phyloP scores from a whole-genome alignment of 2,113 vertebrate species.

The Carassius auratus region DNA sequence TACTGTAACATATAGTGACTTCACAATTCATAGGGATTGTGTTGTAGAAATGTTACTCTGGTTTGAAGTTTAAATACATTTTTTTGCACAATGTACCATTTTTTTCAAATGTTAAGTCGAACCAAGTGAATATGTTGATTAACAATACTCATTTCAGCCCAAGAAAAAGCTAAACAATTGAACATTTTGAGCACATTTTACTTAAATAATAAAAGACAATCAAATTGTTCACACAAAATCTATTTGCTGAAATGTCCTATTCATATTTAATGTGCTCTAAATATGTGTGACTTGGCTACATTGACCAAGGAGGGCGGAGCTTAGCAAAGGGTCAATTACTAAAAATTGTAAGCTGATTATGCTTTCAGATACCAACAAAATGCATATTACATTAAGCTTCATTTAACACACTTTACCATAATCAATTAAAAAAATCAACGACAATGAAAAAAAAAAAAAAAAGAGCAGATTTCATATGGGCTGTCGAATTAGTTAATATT shows the following conservation, averaged over 20 bases:
- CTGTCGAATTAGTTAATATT: background rate
- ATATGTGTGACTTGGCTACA: background rate
- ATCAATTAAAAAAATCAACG: background rate
- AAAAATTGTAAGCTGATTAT: background rate
- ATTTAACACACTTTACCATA: background rate
- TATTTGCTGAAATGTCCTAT: background rate
- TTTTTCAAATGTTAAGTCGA: background rate
- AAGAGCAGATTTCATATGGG: background rate
- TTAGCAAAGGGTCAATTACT: background rate
- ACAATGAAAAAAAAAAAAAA: background rate
- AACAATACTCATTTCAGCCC: background rate
- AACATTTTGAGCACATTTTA: background rate
- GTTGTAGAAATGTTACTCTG: background rate
- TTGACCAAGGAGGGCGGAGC: background rate
- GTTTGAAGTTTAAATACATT: background rate
- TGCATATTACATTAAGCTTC: background rate
- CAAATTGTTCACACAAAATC: too few species aligned
- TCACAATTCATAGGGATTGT: background rate
- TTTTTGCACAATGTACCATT: background rate
- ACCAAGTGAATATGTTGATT: background rate
- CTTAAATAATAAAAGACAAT: background rate
- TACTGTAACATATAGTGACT: background rate
- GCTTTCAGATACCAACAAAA: background rate
- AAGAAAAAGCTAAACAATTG: background rate
- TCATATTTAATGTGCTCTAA: background rate